Conservation (phyloP, 2,888 invertebrate genomes). For the Eupsilia transversa region DNA sequence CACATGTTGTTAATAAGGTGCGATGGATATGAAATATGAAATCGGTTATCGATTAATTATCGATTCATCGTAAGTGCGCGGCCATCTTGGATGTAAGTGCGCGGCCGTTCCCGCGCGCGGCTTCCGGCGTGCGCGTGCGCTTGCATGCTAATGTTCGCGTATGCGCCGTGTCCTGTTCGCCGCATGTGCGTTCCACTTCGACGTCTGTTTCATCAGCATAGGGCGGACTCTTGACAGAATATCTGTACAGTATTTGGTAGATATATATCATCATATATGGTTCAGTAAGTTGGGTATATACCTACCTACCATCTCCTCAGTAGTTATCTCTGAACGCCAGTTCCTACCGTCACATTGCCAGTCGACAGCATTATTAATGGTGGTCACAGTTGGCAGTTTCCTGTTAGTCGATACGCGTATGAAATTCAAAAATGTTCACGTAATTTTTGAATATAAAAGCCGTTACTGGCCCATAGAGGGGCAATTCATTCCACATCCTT, state of each 20-base stretch:
- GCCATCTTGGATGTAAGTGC: constrained; percentile 88
- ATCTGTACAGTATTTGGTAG: constrained; percentile 33
- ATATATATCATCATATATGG: constrained; percentile 13
- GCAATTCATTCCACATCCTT: constrained; percentile 33
- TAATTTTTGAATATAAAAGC: constrained; percentile 50
- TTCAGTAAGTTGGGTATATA: background rate
- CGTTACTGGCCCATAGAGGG: constrained; percentile 18
- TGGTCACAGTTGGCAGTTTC: constrained; percentile 59
- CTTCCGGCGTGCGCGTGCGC: constrained; percentile 88
- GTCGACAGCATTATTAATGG: constrained; percentile 54
- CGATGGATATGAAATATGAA: constrained; percentile 87
- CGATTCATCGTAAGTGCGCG: constrained; percentile 87
- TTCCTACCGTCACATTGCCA: constrained; percentile 25
- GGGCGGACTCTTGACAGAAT: constrained; percentile 49
- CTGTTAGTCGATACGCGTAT: constrained; percentile 63
- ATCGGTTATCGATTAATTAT: constrained; percentile 89
- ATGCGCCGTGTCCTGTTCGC: constrained; percentile 80
- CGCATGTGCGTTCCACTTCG: constrained; percentile 80
- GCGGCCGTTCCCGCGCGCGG: constrained; percentile 86
- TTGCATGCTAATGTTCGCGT: constrained; percentile 88
- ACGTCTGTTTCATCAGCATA: constrained; percentile 65
- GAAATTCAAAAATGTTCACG: constrained; percentile 59
- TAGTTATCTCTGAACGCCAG: constrained; percentile 40
- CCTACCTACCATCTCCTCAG: constrained; percentile 2
- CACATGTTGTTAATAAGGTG: constrained; percentile 83